phyloP scores from a whole-genome alignment of 2,113 vertebrate species.

The Gambusia holbrooki region DNA sequence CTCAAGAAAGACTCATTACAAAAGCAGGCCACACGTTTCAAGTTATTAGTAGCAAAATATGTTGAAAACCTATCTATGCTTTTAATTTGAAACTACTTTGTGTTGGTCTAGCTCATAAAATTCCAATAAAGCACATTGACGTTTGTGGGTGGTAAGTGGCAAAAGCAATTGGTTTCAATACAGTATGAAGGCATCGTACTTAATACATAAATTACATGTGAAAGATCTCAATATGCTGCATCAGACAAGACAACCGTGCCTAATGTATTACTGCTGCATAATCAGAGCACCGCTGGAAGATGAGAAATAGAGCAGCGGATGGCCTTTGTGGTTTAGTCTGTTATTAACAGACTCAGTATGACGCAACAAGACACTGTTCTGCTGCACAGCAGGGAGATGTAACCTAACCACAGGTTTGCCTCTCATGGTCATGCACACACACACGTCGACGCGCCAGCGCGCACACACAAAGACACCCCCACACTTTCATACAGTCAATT shows the following conservation, averaged over 20 bases:
- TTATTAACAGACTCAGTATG: slow-evolving; percentile 78
- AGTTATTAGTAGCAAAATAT: background rate
- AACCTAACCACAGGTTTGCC: slow-evolving; percentile 81
- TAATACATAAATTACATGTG: slow-evolving; percentile 1
- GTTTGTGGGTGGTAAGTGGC: background rate
- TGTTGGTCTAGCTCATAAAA: background rate
- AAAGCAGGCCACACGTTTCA: background rate
- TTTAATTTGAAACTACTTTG: background rate
- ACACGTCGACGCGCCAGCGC: slow-evolving; percentile 32
- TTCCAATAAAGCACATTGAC: background rate
- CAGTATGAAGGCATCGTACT: background rate
- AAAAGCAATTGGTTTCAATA: background rate
- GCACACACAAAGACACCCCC: slow-evolving; percentile 17
- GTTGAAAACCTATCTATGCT: background rate
- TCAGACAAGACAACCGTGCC: slow-evolving; percentile 26
- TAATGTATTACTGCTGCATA: slow-evolving; percentile 60
- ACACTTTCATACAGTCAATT: slow-evolving; percentile 21
- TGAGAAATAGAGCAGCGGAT: slow-evolving; percentile 71
- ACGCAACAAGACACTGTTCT: slow-evolving; percentile 74
- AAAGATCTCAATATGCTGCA: slow-evolving; percentile 10
- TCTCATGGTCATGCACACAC: slow-evolving; percentile 72
- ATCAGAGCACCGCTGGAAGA: slow-evolving; percentile 60
- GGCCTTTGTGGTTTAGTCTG: slow-evolving; percentile 76
- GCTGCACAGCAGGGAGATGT: slow-evolving; percentile 75
- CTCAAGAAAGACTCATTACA: background rate